Evolutionary conservation across 2,113 vertebrate genomes (phyloP).

Genomic region (Lepisosteus oculatus): DNA sequence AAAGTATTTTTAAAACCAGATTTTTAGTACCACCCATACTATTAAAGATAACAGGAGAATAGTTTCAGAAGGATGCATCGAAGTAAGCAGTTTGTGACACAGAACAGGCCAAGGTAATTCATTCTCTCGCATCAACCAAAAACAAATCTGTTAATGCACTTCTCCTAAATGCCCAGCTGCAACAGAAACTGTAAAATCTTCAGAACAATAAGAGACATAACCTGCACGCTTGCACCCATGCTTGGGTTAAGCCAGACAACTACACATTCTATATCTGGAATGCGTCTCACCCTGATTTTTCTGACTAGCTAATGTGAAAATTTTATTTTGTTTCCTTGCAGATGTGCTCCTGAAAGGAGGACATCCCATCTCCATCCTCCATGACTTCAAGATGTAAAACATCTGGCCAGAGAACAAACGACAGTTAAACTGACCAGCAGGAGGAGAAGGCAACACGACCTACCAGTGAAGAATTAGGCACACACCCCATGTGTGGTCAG

Average conservation of each 20-base stretch:
- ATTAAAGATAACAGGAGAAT: not conserved
- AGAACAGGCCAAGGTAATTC: too few relatives aligned
- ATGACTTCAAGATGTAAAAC: slow-evolving; percentile 24
- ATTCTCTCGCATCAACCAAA: too few relatives aligned
- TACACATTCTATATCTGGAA: too few relatives aligned
- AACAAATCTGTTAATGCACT: too few relatives aligned
- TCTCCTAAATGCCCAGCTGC: too few relatives aligned
- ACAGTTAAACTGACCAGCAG: not conserved
- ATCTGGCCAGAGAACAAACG: not conserved
- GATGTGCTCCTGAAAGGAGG: slow-evolving; percentile 20
- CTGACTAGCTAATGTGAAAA: not conserved
- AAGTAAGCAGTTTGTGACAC: not conserved
- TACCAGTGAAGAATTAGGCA: not conserved
- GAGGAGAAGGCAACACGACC: not conserved
- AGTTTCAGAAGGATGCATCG: not conserved
- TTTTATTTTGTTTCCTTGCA: slow-evolving; percentile 23
- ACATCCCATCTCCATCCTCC: not conserved
- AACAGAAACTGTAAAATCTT: too few relatives aligned
- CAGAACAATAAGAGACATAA: too few relatives aligned
- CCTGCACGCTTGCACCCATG: too few relatives aligned
- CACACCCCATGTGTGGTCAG: not conserved
- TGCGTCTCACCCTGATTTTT: too few relatives aligned
- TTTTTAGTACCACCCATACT: not conserved
- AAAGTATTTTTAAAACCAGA: not conserved
- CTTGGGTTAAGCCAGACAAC: too few relatives aligned